A percentile compares a stretch with the other conserved stretches of the same genome.
Conservation (phyloP, 2,797 vertebrate species). For the Bryconaethiops microstoma region DNA sequence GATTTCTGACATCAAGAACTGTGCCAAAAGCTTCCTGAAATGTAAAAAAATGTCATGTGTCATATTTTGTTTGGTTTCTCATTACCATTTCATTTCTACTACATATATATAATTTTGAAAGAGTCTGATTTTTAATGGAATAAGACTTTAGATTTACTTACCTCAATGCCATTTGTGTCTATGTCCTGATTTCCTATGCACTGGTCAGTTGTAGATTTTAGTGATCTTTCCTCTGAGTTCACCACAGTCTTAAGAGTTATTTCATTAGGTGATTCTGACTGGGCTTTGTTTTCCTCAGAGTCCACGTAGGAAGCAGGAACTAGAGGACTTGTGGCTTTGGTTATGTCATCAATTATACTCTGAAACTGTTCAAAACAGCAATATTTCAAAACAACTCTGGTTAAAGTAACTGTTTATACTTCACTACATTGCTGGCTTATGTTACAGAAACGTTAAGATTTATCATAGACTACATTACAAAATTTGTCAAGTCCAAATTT, state of each 20-base stretch:
- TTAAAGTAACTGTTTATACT: background rate
- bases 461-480: background rate
- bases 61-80: background rate
- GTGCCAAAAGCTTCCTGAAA: slow-evolving; percentile 46
- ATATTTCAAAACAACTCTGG: background rate
- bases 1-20: slow-evolving; percentile 46
- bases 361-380: background rate
- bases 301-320: background rate
- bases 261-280: background rate
- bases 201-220: background rate
- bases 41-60: background rate
- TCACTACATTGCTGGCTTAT: background rate
- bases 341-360: background rate
- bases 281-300: background rate
- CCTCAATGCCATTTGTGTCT: background rate
- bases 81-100: background rate
- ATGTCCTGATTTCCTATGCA: background rate
- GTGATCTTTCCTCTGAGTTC: background rate
- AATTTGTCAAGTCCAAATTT: background rate
- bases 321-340: background rate
- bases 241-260: background rate
- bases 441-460: background rate
- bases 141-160: background rate
- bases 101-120: background rate
- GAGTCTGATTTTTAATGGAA: background rate